Evolutionary conservation across 2,797 vertebrate species (phyloP).

Genomic region (Chiroxiphia lanceolata): DNA sequence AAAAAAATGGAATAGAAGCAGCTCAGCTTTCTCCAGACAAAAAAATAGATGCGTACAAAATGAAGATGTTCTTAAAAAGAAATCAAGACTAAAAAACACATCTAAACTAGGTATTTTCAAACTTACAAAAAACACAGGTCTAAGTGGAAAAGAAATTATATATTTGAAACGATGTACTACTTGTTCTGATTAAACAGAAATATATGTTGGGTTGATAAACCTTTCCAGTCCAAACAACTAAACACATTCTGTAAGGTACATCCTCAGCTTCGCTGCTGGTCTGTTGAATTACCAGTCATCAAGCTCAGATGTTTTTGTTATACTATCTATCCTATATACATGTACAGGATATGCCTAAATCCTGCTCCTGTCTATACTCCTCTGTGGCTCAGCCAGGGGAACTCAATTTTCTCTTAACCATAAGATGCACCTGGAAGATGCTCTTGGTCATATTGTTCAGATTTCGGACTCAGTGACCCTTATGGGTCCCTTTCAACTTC

Average conservation of each 20-base stretch:
- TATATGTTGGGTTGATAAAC: neutral
- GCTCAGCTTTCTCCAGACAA: neutral
- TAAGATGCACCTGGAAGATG: neutral
- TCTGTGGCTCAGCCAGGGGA: neutral
- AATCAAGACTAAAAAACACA: neutral
- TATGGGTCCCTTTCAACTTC: neutral
- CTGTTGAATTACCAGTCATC: neutral
- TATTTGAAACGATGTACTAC: neutral
- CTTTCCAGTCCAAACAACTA: neutral
- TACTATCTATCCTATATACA: rapidly evolving
- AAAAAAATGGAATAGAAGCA: neutral
- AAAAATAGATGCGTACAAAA: neutral
- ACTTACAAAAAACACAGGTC: neutral
- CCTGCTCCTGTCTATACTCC: neutral
- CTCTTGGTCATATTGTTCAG: neutral
- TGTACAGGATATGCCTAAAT: neutral
- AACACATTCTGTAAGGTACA: neutral
- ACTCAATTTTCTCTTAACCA: neutral
- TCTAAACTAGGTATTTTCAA: neutral
- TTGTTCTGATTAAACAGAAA: neutral
- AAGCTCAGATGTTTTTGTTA: neutral
- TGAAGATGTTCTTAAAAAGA: neutral
- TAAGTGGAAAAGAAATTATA: neutral
- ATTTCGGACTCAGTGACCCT: neutral
- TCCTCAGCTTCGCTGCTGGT: neutral